Conservation (phyloP, 37 sponge, comb jelly and placozoan species). For the Haliclona indistincta region DNA sequence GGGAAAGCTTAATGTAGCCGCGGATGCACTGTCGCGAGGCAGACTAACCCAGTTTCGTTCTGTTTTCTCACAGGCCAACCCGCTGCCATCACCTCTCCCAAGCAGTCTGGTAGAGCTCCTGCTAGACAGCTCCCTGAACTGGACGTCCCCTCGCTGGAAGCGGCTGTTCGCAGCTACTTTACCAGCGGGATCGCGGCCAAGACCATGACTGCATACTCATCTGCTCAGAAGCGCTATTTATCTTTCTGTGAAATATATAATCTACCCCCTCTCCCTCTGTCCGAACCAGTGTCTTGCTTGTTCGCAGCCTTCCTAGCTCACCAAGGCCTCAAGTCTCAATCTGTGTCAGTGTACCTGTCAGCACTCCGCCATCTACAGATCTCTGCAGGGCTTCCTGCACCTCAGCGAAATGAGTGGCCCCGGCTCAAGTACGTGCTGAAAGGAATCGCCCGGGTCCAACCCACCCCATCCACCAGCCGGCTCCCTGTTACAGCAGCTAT, state of each 20-base stretch:
- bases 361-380: no score
- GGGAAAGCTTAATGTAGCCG: slow-evolving; percentile 20
- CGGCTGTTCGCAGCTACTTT: slow-evolving; percentile 22
- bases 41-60: neutral
- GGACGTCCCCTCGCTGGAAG: slow-evolving; percentile 44
- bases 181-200: no score
- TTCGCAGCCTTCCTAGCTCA: slow-evolving; percentile 5
- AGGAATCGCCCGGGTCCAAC: no score
- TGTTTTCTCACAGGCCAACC: neutral
- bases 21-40: slow-evolving; percentile 59
- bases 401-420: neutral
- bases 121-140: neutral
- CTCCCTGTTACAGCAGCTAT: slow-evolving; percentile 53
- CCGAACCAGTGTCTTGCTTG: slow-evolving; percentile 18
- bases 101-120: neutral
- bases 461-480: neutral
- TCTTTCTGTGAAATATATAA: slow-evolving; percentile 9
- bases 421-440: no score
- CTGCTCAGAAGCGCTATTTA: no score
- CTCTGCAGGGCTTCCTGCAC: slow-evolving; percentile 10
- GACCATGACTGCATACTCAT: no score
- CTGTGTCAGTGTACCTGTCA: slow-evolving; percentile 42
- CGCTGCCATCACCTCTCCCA: slow-evolving; percentile 1
- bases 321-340: neutral
- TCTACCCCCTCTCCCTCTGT: slow-evolving; percentile 11